Evolutionary conservation across 1,140 invertebrate species (phyloP).

Genomic region (Macrotrachela quadricornifera): DNA sequence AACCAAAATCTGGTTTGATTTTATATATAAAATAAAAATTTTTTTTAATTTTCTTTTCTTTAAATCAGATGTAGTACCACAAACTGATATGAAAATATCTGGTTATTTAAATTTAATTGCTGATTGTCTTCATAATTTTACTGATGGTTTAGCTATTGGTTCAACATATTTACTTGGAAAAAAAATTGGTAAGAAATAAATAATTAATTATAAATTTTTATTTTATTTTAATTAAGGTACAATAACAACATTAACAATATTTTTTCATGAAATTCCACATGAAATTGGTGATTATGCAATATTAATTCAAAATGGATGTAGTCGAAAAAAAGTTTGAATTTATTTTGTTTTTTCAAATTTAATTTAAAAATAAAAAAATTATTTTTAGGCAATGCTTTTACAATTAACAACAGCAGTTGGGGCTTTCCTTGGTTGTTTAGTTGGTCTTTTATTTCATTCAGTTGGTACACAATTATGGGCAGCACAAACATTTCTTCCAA

Average conservation of each 20-base stretch:
- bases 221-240: constrained; percentile 42
- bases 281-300: constrained; percentile 97
- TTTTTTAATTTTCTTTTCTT: no score
- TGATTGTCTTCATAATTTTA: constrained; percentile 87
- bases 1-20: no score
- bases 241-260: constrained; percentile 71
- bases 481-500: constrained; percentile 65
- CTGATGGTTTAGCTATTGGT: constrained; percentile 83
- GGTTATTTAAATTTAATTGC: constrained; percentile 80
- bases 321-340: constrained; percentile 46
- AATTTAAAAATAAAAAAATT: neutral
- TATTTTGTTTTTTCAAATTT: neutral
- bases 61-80: neutral
- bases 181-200: constrained; percentile 18
- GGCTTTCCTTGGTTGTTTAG: constrained; percentile 63
- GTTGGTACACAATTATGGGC: constrained; percentile 36
- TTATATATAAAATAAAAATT: no score
- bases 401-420: constrained; percentile 80
- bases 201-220: neutral
- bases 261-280: constrained; percentile 87
- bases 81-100: constrained; percentile 57
- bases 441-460: constrained; percentile 52
- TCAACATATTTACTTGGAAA: constrained; percentile 75
- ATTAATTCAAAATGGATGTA: constrained; percentile 73
- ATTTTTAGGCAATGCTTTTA: constrained; percentile 55